Percentiles rank a stretch among this genome's conserved stretches.
Evolutionary conservation across 2,797 vertebrate species (phyloP).

Genomic region (Poeciliopsis presidionis): DNA sequence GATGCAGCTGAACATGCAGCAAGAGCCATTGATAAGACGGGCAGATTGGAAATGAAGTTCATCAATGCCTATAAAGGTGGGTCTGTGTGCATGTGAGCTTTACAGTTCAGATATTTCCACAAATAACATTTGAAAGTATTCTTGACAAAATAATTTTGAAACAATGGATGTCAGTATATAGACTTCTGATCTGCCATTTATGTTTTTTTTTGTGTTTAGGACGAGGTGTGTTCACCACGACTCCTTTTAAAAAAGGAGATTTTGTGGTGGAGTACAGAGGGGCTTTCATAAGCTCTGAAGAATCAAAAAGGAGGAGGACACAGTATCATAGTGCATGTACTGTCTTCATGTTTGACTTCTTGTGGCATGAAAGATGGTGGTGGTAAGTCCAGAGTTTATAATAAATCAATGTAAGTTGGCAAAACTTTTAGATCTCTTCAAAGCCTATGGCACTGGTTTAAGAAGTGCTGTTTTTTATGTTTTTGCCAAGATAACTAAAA

Average conservation of each 20-base stretch:
- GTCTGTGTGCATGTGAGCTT: not conserved
- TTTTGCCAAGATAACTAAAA: not conserved
- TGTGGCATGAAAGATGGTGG: conserved; percentile 1
- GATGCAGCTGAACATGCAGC: not conserved
- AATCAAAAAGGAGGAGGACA: not conserved
- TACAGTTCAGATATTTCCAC: not conserved
- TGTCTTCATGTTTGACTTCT: conserved; percentile 1
- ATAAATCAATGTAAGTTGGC: not conserved
- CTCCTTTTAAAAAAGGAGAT: conserved; percentile 9
- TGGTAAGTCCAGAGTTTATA: conserved; percentile 3
- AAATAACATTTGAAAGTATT: not conserved
- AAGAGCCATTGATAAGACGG: not conserved
- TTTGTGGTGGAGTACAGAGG: not conserved
- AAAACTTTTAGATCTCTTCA: not conserved
- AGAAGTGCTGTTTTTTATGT: not conserved
- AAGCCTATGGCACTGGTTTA: not conserved
- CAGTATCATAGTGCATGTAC: conserved; percentile 4
- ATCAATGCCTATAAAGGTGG: not conserved
- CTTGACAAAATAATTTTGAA: not conserved
- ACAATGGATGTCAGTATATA: not conserved
- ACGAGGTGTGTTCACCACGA: not conserved
- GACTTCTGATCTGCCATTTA: not conserved
- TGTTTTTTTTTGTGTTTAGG: not conserved
- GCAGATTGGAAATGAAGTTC: not conserved
- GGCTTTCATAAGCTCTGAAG: not conserved